Conservation (phyloP, 1,140 invertebrate species). For the Hyphantria cunea region DNA sequence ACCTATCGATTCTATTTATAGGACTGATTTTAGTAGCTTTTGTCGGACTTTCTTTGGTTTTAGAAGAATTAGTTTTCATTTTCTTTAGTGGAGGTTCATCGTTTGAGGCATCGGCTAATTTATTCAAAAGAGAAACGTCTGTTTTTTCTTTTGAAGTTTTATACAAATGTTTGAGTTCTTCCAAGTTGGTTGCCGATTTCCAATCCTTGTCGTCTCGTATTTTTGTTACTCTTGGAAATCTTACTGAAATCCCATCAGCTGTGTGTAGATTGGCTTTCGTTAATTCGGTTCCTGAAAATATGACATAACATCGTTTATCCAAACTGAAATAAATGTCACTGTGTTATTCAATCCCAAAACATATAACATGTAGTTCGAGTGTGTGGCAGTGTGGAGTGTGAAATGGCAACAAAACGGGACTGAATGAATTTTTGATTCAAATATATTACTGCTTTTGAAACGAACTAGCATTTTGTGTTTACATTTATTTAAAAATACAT, state of each 20-base stretch:
- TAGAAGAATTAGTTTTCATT: constrained; percentile 46
- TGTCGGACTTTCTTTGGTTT: constrained; percentile 6
- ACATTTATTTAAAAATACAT: too few relatives aligned
- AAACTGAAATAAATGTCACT: too few relatives aligned
- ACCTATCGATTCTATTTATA: constrained; percentile 42
- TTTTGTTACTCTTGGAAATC: constrained; percentile 94
- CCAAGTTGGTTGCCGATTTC: constrained; percentile 90
- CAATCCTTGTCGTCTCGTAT: constrained; percentile 93
- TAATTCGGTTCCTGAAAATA: constrained; percentile 89
- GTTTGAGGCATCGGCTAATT: constrained; percentile 61
- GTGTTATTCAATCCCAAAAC: too few relatives aligned
- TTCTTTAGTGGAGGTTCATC: constrained; percentile 58
- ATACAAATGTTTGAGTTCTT: constrained; percentile 86
- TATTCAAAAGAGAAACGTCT: constrained; percentile 84
- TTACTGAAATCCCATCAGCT: constrained; percentile 94
- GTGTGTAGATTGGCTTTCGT: constrained; percentile 93
- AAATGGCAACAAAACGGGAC: too few relatives aligned
- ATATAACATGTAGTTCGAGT: too few relatives aligned
- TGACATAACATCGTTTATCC: too few relatives aligned
- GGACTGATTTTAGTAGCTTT: constrained; percentile 34
- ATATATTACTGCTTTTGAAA: too few relatives aligned
- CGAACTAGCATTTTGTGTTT: too few relatives aligned
- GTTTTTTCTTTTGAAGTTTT: constrained; percentile 86
- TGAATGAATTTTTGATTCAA: too few relatives aligned
- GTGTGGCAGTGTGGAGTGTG: too few relatives aligned